These are phyloP conservation scores for Thinocorus orbignyianus DNA, from an alignment of 2,113 vertebrate genomes.

Conservation along the genomic window DNA sequence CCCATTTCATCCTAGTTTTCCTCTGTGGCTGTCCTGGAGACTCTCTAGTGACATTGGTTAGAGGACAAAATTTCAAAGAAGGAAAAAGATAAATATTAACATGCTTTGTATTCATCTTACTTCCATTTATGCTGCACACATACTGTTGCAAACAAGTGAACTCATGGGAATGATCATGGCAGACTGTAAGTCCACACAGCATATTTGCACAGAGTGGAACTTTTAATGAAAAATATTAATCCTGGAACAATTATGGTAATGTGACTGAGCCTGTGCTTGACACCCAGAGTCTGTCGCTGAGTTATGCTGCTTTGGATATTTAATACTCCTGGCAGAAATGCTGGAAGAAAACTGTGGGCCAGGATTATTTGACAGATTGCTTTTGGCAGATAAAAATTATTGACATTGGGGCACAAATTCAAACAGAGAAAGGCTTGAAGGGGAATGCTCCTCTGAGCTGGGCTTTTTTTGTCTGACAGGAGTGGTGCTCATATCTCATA, in stretches of 20 bases:
- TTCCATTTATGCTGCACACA: not conserved
- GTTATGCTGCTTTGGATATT: not conserved
- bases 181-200: not conserved
- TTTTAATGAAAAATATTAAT: not conserved
- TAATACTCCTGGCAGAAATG: not conserved
- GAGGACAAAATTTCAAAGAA: not conserved
- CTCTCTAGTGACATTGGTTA: not conserved
- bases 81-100: slow-evolving; percentile 3
- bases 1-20: not conserved
- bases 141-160: not conserved
- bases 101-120: not conserved
- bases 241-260: not conserved
- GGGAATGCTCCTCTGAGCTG: not conserved
- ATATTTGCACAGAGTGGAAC: not conserved
- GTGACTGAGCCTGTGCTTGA: not conserved
- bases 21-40: not conserved
- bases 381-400: not conserved
- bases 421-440: not conserved
- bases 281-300: not conserved
- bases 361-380: not conserved
- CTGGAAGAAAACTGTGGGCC: not conserved
- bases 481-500: not conserved
- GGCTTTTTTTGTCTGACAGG: not conserved
- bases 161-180: not conserved
- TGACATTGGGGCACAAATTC: not conserved